phyloP scores from a whole-genome alignment of 2,113 vertebrate genomes.

The Siphamia tubifer region DNA sequence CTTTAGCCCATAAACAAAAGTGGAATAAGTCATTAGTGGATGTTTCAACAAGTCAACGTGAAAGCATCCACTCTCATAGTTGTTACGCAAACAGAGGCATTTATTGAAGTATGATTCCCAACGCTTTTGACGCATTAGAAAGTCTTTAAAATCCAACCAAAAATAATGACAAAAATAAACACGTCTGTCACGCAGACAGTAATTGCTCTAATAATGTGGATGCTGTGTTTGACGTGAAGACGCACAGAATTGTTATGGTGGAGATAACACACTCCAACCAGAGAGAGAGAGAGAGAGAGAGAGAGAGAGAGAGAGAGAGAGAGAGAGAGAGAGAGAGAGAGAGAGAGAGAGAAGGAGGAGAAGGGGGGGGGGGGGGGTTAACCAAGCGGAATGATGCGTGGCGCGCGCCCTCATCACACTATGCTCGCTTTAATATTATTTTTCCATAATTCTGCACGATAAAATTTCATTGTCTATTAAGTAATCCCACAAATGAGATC shows the following conservation, averaged over 20 bases:
- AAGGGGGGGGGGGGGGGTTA: too few relatives aligned
- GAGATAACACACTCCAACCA: conserved; percentile 58
- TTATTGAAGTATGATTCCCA: conserved; percentile 31
- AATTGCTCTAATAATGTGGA: conserved; percentile 90
- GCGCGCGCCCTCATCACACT: conserved; percentile 84
- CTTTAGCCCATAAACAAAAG: background rate
- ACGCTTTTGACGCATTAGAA: conserved; percentile 55
- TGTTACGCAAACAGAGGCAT: background rate
- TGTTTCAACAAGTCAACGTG: background rate
- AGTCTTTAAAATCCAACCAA: conserved; percentile 71
- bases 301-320: background rate
- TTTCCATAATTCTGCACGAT: conserved; percentile 95
- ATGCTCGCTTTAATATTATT: conserved; percentile 87
- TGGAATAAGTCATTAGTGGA: background rate
- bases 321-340: too few relatives aligned
- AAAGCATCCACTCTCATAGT: too few relatives aligned
- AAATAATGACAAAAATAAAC: conserved; percentile 63
- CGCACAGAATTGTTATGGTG: conserved; percentile 53
- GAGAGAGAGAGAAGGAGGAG: too few relatives aligned
- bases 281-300: background rate
- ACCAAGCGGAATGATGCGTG: conserved; percentile 84
- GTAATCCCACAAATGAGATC: conserved; percentile 97
- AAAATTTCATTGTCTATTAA: conserved; percentile 98
- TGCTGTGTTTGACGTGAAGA: conserved; percentile 65
- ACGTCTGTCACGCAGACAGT: conserved; percentile 81